Conservation (phyloP, 2,113 vertebrate genomes). For the Pteropus alecto region DNA sequence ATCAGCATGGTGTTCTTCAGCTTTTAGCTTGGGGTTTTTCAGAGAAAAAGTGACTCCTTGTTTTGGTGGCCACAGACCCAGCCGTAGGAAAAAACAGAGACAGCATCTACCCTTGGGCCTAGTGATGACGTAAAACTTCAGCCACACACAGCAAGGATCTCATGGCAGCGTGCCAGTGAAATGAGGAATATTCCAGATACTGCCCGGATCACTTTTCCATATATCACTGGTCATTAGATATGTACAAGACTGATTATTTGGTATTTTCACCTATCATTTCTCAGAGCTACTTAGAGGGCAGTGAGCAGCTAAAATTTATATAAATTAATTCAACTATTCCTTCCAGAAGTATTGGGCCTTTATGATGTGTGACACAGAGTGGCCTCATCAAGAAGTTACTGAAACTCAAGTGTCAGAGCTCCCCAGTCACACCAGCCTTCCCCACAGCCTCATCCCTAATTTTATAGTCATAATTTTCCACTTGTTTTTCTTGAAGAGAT, state of each 20-base stretch:
- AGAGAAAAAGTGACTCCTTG: background rate
- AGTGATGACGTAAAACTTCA: background rate
- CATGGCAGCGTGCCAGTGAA: accelerated
- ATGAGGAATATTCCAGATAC: background rate
- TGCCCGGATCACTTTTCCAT: background rate
- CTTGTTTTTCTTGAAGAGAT: background rate
- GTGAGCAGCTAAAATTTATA: background rate
- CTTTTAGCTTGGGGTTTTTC: background rate
- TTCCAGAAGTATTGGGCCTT: background rate
- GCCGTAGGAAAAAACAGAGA: background rate
- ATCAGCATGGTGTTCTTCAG: background rate
- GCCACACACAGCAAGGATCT: accelerated
- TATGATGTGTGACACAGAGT: too few species aligned
- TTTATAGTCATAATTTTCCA: background rate
- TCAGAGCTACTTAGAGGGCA: background rate
- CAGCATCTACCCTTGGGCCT: background rate
- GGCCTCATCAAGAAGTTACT: background rate
- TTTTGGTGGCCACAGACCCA: background rate
- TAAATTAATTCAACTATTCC: background rate
- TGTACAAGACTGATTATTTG: accelerated
- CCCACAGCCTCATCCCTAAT: background rate
- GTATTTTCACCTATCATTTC: background rate
- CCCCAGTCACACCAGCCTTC: background rate
- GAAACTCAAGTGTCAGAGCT: background rate
- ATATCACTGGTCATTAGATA: background rate